phyloP scores from a whole-genome alignment of 2,888 invertebrate species.

The Cephus nigrinus region DNA sequence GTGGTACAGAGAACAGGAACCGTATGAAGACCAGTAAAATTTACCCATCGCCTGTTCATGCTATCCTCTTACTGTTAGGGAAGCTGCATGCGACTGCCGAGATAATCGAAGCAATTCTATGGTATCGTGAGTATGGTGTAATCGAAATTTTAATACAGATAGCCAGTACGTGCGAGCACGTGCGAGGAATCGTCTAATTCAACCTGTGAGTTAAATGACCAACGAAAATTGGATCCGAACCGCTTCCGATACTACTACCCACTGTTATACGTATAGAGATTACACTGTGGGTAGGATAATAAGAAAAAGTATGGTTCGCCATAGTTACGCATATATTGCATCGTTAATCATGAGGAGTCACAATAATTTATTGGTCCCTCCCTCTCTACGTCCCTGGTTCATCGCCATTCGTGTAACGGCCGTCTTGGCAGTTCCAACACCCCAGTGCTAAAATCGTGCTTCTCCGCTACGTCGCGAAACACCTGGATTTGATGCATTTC shows the following conservation, averaged over 20 bases:
- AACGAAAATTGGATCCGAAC: background rate
- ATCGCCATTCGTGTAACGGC: background rate
- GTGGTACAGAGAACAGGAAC: background rate
- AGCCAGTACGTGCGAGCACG: background rate
- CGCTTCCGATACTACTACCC: background rate
- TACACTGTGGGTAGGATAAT: background rate
- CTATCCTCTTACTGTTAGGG: background rate
- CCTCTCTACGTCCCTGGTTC: background rate
- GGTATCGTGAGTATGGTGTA: background rate
- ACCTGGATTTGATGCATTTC: background rate
- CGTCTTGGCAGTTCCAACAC: background rate
- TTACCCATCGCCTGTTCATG: background rate
- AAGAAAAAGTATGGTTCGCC: background rate
- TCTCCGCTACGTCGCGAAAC: background rate
- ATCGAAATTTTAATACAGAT: background rate
- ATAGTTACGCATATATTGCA: background rate
- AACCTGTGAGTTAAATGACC: background rate
- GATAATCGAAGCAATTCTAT: background rate
- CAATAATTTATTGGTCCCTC: background rate
- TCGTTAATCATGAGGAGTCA: slow-evolving; percentile 5
- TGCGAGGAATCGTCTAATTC: background rate
- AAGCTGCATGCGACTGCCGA: background rate
- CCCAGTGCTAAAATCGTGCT: background rate
- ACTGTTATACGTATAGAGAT: background rate
- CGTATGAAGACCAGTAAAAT: background rate